Evolutionary conservation across 2,888 invertebrate species (phyloP), one percentile per base, ranked within the genome.

Genomic region (Sinopyrophorus schimmeli): DNA sequence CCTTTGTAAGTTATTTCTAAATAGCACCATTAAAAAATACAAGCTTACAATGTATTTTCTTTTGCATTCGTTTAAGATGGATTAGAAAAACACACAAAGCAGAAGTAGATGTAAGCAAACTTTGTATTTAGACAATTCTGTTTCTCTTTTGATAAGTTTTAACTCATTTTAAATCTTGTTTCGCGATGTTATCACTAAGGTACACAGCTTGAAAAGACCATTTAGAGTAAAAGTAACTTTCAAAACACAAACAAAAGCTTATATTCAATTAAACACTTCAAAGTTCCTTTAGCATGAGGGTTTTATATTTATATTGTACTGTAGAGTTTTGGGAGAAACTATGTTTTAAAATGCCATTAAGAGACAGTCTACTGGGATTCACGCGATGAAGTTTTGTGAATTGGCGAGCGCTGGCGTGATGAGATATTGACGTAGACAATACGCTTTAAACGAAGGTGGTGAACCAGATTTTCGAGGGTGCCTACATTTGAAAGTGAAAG

Each of bases 401-500:
- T 57, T 53, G 57, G 54, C 47, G 54, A 54, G 54, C 50, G 54
- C 50, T 52, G 53, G 52, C 57, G 57, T 53, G 54, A 53, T 52
- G 54, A 49, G 54, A 57, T 54, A 57, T 57, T 57, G 57, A 57
- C 53, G 57, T 46, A 57, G 57, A 57, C 57, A 57, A 57, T 57
- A 53, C 44, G 54, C 40, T 57, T 54, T 57, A 57, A 57, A 48
- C 53, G 53, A 53, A 53, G 53, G 53, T 49, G 49, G 43, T 34
- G 49, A 39, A 44, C 32, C 44, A 39, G 44, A 49, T 43, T 39
- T 49, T 49, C 15, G 49, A 43, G 43, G 49, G 38, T 32, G 40
- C 38, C 31, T 49, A 42, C 44, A 38, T 26, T 31, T 34, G 32
- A 43, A 43, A 43, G 35, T 24, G 31, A 41, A 43, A 35, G 43